Conservation (phyloP, 2,888 invertebrate species). For the Orthosia gracilis region DNA sequence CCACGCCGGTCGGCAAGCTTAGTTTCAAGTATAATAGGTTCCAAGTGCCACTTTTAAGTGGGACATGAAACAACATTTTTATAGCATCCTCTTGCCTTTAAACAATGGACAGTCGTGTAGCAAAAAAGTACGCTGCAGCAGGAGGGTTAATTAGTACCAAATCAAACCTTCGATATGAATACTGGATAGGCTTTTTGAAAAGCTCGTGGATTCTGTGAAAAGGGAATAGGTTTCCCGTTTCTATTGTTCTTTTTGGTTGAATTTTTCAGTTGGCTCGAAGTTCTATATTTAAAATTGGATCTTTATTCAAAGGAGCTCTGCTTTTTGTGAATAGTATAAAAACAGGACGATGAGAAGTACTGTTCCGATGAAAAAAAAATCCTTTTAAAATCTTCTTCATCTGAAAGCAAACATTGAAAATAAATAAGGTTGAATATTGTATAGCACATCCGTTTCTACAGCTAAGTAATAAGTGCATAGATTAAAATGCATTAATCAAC, state of each 20-base stretch:
- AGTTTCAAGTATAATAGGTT: constrained; percentile 86
- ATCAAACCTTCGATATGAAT: constrained; percentile 67
- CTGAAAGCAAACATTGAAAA: background rate
- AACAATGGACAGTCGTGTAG: constrained; percentile 73
- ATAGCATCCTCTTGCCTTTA: constrained; percentile 72
- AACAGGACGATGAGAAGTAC: background rate
- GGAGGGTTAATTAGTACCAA: constrained; percentile 76
- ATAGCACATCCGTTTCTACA: constrained; percentile 31
- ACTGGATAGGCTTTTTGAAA: constrained; percentile 41
- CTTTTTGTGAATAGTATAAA: background rate
- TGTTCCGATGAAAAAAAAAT: background rate
- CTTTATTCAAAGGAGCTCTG: background rate
- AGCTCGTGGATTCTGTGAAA: constrained; percentile 22
- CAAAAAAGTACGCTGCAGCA: constrained; percentile 63
- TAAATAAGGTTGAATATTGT: constrained; percentile 3
- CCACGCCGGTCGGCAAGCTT: constrained; percentile 71
- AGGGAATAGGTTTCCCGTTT: background rate
- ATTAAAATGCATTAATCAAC: constrained; percentile 63
- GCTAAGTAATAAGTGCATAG: constrained; percentile 40
- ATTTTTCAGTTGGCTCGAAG: background rate
- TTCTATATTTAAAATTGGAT: constrained; percentile 13
- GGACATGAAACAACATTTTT: constrained; percentile 78
- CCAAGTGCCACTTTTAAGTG: constrained; percentile 82
- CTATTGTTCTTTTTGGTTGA: constrained; percentile 13
- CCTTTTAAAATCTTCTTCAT: background rate